Conservation (phyloP, 2,113 vertebrate species). For the Dasyornis broadbenti region DNA sequence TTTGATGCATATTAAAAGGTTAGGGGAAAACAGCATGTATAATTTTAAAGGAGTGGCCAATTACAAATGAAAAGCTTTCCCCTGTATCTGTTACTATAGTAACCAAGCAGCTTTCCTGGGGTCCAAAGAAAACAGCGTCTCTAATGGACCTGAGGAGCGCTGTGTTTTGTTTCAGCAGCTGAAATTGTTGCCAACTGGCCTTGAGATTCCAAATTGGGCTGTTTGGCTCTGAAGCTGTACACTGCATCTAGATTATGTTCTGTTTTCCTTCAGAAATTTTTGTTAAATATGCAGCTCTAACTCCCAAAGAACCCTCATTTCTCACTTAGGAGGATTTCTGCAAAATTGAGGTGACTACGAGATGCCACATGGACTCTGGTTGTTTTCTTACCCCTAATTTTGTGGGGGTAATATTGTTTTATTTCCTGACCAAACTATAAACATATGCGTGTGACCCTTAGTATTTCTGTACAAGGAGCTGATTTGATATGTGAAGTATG, state of each 20-base stretch:
- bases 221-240: not conserved
- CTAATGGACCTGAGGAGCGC: not conserved
- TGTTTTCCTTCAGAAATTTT: not conserved
- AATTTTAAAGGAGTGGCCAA: conserved; percentile 48
- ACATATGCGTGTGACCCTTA: accelerated
- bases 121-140: conserved; percentile 15
- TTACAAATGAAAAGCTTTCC: conserved; percentile 57
- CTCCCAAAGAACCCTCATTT: not conserved
- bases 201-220: not conserved
- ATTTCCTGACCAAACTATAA: not conserved
- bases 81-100: conserved; percentile 60
- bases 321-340: not conserved
- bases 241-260: not conserved
- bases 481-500: not conserved
- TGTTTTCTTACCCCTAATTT: not conserved
- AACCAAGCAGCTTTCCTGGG: conserved; percentile 58
- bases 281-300: not conserved
- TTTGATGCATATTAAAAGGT: conserved; percentile 17
- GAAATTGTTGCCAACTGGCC: not conserved
- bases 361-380: not conserved
- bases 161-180: not conserved
- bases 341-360: not conserved
- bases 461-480: not conserved
- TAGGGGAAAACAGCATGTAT: conserved; percentile 14
- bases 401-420: not conserved